These are phyloP conservation scores for Slavum lentiscoides DNA, from an alignment of 2,888 invertebrate genomes.

Conservation along the genomic window DNA sequence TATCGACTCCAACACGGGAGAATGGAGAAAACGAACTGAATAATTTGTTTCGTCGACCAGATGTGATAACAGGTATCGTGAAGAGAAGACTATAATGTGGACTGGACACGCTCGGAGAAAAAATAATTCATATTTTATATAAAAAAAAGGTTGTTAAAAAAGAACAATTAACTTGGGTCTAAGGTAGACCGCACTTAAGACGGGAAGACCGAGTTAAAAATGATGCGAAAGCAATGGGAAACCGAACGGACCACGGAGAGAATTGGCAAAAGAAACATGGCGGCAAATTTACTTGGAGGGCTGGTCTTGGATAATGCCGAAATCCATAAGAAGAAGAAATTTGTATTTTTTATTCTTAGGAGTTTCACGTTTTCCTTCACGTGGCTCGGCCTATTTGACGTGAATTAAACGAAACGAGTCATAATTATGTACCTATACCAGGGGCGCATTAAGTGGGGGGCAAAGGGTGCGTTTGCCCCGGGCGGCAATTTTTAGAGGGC, in stretches of 20 bases:
- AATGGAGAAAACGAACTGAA: slow-evolving; percentile 28
- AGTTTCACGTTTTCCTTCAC: no score
- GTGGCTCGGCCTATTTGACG: no score
- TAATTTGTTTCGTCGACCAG: slow-evolving; percentile 27
- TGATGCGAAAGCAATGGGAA: background rate
- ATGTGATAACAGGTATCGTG: slow-evolving; percentile 1
- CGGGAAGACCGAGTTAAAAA: background rate
- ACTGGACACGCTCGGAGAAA: background rate
- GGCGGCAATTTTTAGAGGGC: no score
- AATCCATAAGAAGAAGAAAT: no score
- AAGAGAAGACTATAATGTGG: slow-evolving; percentile 1
- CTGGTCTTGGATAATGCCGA: background rate
- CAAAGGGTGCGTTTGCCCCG: no score
- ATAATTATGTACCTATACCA: no score
- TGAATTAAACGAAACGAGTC: no score
- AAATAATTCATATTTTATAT: background rate
- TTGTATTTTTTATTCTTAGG: no score
- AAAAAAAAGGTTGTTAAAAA: background rate
- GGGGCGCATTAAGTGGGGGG: no score
- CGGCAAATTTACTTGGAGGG: background rate
- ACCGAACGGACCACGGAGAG: background rate
- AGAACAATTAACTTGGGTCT: no score
- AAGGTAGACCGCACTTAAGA: background rate
- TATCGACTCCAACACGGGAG: background rate
- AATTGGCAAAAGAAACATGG: background rate